Evolutionary conservation across 2,888 invertebrate genomes (phyloP).

Genomic region (Strigamia crassipes): DNA sequence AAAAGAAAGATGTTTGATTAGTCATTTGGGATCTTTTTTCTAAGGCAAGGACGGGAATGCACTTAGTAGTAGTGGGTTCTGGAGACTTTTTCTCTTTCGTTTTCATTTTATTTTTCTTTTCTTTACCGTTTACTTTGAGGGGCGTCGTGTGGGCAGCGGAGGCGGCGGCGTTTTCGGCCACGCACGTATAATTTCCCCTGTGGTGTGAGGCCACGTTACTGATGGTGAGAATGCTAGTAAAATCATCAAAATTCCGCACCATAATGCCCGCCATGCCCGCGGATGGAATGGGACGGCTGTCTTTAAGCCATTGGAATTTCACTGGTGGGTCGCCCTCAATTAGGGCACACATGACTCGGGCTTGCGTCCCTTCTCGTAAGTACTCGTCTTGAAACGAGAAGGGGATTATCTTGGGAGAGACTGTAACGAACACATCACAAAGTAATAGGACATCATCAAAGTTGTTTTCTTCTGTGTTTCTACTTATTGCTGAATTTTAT

Average conservation of each 20-base stretch:
- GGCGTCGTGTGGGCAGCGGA: constrained; percentile 47
- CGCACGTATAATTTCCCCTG: constrained; percentile 47
- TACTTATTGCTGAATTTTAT: neutral
- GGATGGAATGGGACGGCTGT: constrained; percentile 44
- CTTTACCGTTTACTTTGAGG: constrained; percentile 49
- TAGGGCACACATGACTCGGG: constrained; percentile 46
- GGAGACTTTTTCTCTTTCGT: neutral
- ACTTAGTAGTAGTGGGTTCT: neutral
- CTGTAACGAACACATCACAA: constrained; percentile 45
- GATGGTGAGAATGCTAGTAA: constrained; percentile 48
- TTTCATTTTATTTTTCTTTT: constrained; percentile 29
- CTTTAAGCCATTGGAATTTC: constrained; percentile 48
- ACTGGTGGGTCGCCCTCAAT: constrained; percentile 47
- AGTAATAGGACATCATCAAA: constrained; percentile 42
- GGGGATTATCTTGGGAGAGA: constrained; percentile 47
- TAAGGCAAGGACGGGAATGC: constrained; percentile 17
- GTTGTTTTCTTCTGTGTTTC: constrained; percentile 19
- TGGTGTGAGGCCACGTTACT: constrained; percentile 45
- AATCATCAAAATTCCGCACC: constrained; percentile 47
- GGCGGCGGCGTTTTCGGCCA: constrained; percentile 47
- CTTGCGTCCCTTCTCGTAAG: constrained; percentile 47
- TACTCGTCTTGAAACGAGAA: constrained; percentile 48
- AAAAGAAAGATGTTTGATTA: neutral
- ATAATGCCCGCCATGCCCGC: constrained; percentile 43
- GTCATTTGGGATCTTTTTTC: constrained; percentile 8